A percentile compares a stretch with the other conserved stretches of the same genome.
Conservation (phyloP, 2,113 vertebrate species). For the Stegostoma tigrinum region DNA sequence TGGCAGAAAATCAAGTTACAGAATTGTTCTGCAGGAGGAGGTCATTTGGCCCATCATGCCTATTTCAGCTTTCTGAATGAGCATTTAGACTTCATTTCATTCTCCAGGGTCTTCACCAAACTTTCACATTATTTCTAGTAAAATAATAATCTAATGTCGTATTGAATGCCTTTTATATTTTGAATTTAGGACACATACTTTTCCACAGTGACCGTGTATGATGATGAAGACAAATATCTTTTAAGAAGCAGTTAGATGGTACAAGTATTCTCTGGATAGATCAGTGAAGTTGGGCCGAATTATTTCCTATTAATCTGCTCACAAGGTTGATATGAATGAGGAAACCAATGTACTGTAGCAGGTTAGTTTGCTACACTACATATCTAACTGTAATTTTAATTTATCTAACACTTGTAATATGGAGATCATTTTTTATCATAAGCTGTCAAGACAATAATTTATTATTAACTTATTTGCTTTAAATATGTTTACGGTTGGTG, state of each 20-base stretch:
- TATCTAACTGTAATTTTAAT: not conserved
- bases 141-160: too few relatives aligned
- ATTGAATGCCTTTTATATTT: too few relatives aligned
- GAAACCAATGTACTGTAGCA: not conserved
- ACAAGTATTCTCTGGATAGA: not conserved
- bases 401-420: not conserved
- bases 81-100: too few relatives aligned
- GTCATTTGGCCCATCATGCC: too few relatives aligned
- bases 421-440: not conserved
- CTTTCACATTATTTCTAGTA: too few relatives aligned
- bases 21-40: too few relatives aligned
- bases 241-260: not conserved
- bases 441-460: not conserved
- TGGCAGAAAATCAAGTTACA: not conserved
- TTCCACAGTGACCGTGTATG: not conserved
- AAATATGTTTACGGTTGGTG: not conserved
- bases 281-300: not conserved
- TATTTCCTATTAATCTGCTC: not conserved
- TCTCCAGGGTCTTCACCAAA: too few relatives aligned
- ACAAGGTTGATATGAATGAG: not conserved
- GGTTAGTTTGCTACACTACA: not conserved
- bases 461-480: constrained; percentile 16
- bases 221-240: not conserved
- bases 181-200: not conserved
- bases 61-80: too few relatives aligned